Percentiles rank a stretch among this genome's conserved stretches.
phyloP scores from a whole-genome alignment of 1,140 invertebrate species.

The Drosophila nigromelanica region DNA sequence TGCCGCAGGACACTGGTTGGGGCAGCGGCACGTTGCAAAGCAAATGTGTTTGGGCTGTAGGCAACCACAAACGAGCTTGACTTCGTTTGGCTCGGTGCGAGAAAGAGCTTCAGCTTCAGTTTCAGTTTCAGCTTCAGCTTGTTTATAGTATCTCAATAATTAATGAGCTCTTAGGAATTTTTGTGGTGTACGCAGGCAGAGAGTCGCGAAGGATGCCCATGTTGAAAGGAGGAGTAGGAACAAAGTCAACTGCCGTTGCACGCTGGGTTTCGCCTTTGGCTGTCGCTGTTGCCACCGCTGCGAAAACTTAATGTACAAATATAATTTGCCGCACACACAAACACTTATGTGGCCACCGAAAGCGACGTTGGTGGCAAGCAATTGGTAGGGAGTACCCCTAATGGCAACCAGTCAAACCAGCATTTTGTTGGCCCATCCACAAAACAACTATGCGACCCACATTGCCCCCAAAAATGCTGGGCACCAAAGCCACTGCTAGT shows the following conservation, averaged over 20 bases:
- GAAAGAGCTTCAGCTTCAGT: constrained; percentile 10
- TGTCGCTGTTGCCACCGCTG: constrained; percentile 31
- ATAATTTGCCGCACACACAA: constrained; percentile 81
- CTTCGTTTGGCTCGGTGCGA: constrained; percentile 58
- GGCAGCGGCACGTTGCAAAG: constrained; percentile 33
- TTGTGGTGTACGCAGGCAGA: constrained; percentile 64
- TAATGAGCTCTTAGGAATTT: constrained; percentile 82
- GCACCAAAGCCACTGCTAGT: constrained; percentile 56
- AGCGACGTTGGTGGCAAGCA: constrained; percentile 18
- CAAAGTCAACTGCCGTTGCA: constrained; percentile 74
- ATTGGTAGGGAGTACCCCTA: constrained; percentile 22
- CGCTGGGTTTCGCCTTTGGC: constrained; percentile 51
- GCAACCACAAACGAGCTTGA: constrained; percentile 79
- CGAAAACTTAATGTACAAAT: constrained; percentile 81
- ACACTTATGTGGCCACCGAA: constrained; percentile 75
- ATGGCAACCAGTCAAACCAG: constrained; percentile 49
- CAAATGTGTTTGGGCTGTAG: constrained; percentile 75
- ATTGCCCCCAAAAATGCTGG: constrained; percentile 47
- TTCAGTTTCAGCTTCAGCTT: constrained; percentile 54
- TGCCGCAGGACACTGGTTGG: constrained; percentile 30
- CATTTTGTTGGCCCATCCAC: no score
- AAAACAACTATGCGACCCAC: constrained; percentile 61
- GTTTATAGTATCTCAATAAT: constrained; percentile 82
- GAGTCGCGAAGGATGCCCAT: constrained; percentile 20
- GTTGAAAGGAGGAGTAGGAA: constrained; percentile 29